These are phyloP conservation scores for Catagonus wagneri DNA, from an alignment of 2,113 vertebrate genomes.

Conservation along the genomic window DNA sequence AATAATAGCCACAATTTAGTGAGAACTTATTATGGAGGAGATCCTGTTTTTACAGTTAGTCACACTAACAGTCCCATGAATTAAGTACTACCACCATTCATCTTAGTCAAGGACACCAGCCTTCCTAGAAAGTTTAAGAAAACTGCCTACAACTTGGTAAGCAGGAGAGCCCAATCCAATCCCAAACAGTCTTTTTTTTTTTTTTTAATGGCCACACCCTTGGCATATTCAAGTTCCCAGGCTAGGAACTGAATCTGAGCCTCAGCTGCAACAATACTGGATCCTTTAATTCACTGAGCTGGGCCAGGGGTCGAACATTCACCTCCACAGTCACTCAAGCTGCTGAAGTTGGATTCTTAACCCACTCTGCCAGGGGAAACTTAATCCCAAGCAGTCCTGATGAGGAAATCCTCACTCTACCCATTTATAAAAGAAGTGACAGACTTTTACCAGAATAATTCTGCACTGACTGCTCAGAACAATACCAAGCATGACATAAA, in stretches of 20 bases:
- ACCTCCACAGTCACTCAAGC: too few relatives aligned
- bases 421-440: neutral
- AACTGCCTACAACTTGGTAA: neutral
- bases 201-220: too few relatives aligned
- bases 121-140: constrained; percentile 40
- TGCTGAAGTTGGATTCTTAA: too few relatives aligned
- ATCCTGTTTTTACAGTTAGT: neutral
- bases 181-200: too few relatives aligned
- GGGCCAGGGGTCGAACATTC: too few relatives aligned
- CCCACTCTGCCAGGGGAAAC: too few relatives aligned
- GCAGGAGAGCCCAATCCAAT: neutral
- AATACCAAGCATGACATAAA: neutral
- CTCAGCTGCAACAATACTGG: too few relatives aligned
- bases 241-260: too few relatives aligned
- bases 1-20: neutral
- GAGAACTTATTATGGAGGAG: neutral
- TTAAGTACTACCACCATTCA: neutral
- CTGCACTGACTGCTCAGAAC: neutral
- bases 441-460: neutral
- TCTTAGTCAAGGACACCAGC: neutral
- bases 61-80: neutral
- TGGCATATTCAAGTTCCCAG: too few relatives aligned
- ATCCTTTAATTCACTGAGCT: too few relatives aligned
- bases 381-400: neutral
- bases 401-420: neutral